phyloP scores from a whole-genome alignment of 2,113 vertebrate species.

The Embiotoca jacksoni region DNA sequence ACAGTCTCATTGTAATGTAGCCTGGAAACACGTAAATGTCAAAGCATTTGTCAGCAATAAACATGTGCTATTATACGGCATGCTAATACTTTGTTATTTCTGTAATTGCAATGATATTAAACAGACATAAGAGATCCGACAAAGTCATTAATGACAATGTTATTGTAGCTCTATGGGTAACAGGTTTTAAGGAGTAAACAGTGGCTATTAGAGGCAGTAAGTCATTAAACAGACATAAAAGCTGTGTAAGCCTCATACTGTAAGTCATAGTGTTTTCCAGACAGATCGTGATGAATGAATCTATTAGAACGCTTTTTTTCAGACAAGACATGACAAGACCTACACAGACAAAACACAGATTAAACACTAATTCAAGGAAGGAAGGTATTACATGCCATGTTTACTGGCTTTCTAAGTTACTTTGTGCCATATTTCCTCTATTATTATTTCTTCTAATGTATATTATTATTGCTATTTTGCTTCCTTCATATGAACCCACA shows the following conservation, averaged over 20 bases:
- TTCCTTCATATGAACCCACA: background rate
- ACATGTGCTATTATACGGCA: constrained; percentile 8
- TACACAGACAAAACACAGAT: background rate
- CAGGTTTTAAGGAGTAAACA: constrained; percentile 35
- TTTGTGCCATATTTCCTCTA: background rate
- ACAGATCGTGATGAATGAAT: constrained; percentile 29
- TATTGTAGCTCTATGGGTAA: constrained; percentile 17
- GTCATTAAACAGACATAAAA: constrained; percentile 60
- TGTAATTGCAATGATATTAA: constrained; percentile 63
- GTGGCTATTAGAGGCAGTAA: constrained; percentile 41
- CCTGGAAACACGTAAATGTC: constrained; percentile 53
- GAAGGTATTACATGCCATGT: background rate
- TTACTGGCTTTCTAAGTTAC: background rate
- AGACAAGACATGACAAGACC: constrained; percentile 2
- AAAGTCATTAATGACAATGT: constrained; percentile 53
- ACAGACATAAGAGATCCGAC: constrained; percentile 37
- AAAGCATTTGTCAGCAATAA: constrained; percentile 21
- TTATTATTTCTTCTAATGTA: background rate
- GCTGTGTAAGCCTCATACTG: background rate
- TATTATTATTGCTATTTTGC: background rate
- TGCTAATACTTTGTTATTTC: constrained; percentile 50
- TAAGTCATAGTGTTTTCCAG: constrained; percentile 21
- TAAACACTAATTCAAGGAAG: background rate
- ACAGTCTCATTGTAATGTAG: constrained; percentile 6
- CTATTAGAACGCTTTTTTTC: constrained; percentile 18